Evolutionary conservation across 2,113 vertebrate species (phyloP).

Genomic region (Micromys minutus): DNA sequence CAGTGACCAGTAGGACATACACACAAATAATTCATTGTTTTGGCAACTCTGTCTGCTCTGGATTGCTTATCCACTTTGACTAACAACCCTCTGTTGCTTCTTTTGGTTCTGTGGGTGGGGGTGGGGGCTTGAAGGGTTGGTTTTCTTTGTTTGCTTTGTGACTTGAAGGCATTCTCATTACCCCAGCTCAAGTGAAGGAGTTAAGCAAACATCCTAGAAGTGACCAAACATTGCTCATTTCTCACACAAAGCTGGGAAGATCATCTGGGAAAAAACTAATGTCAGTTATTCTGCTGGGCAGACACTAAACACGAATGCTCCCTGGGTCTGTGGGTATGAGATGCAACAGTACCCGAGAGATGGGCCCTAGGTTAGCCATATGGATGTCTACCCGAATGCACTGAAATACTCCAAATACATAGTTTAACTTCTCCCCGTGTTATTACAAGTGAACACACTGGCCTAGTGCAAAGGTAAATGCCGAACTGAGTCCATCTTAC

Average conservation of each 20-base stretch:
- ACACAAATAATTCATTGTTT: constrained; percentile 19
- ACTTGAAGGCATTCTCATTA: neutral
- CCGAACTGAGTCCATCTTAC: neutral
- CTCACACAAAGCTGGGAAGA: neutral
- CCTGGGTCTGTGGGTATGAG: neutral
- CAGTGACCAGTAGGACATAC: neutral
- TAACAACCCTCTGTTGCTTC: neutral
- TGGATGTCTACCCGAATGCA: neutral
- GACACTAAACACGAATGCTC: neutral
- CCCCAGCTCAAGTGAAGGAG: neutral
- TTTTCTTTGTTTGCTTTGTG: neutral
- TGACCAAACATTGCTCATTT: neutral
- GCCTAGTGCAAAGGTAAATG: neutral
- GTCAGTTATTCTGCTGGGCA: neutral
- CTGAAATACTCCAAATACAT: neutral
- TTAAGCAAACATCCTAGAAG: neutral
- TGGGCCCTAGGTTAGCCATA: neutral
- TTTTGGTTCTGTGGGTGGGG: neutral
- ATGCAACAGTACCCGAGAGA: neutral
- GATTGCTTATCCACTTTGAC: neutral
- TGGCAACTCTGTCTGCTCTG: neutral
- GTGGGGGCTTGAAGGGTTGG: neutral
- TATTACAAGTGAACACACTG: neutral
- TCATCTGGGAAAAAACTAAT: neutral
- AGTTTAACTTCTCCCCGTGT: neutral